These are phyloP conservation scores for Patella ulyssiponensis DNA, from an alignment of 2,888 invertebrate species.

Conservation along the genomic window DNA sequence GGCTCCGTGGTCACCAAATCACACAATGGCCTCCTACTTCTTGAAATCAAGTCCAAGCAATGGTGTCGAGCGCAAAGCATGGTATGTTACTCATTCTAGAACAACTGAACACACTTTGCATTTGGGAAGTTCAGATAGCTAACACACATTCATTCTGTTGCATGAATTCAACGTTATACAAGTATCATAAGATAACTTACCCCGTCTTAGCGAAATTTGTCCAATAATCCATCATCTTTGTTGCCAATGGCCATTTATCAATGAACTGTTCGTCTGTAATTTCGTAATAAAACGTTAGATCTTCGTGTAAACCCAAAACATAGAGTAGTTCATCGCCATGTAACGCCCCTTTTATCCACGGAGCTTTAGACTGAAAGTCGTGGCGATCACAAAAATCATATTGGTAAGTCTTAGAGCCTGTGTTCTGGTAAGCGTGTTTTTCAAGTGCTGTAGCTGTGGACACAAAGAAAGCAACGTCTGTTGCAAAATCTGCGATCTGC, in stretches of 20 bases:
- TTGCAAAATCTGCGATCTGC: background rate
- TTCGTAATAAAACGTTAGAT: background rate
- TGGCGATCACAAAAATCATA: background rate
- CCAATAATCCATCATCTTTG: conserved; percentile 92
- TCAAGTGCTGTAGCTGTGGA: background rate
- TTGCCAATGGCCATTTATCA: conserved; percentile 79
- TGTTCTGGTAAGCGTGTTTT: background rate
- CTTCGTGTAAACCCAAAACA: background rate
- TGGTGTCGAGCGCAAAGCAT: too few species aligned
- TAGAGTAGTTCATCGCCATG: background rate
- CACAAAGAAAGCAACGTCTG: background rate
- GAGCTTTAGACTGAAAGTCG: background rate
- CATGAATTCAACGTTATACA: background rate
- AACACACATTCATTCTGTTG: too few species aligned
- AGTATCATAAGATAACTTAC: conserved; percentile 74
- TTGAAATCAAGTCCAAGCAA: too few species aligned
- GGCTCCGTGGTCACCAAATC: too few species aligned
- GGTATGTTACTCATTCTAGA: too few species aligned
- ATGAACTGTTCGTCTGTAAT: background rate
- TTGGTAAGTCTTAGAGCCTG: background rate
- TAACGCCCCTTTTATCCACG: background rate
- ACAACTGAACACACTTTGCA: too few species aligned
- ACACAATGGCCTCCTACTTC: too few species aligned
- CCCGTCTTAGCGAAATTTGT: conserved; percentile 94
- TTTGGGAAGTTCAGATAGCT: too few species aligned